Percentiles rank a stretch among this genome's conserved stretches.
phyloP scores from a whole-genome alignment of 2,113 vertebrate species.

The Macrotis lagotis region DNA sequence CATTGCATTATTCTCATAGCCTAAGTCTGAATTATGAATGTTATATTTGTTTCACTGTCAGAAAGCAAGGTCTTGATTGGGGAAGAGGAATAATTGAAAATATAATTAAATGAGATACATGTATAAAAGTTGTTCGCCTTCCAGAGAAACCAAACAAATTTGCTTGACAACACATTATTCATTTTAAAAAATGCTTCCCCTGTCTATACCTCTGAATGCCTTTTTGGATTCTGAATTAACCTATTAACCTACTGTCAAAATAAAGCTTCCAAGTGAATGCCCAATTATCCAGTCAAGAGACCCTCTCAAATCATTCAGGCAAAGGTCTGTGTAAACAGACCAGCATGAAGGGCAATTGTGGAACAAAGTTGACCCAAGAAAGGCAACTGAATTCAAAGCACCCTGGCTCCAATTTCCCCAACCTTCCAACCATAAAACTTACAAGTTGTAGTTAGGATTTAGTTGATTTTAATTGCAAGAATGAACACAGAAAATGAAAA shows the following conservation, averaged over 20 bases:
- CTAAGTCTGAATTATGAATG: slow-evolving; percentile 47
- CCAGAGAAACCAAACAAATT: slow-evolving; percentile 38
- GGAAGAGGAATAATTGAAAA: slow-evolving; percentile 6
- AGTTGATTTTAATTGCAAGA: slow-evolving; percentile 12
- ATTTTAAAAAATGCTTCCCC: not conserved
- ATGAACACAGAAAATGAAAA: not conserved
- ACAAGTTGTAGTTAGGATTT: not conserved
- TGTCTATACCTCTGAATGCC: slow-evolving; percentile 11
- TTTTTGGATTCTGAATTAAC: slow-evolving; percentile 47
- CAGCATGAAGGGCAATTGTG: not conserved
- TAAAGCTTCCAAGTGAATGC: slow-evolving; percentile 39
- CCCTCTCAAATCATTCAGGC: not conserved
- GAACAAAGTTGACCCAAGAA: not conserved
- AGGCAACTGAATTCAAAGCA: not conserved
- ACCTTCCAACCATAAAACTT: not conserved
- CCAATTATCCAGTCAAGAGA: slow-evolving; percentile 32
- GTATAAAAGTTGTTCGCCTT: slow-evolving; percentile 43
- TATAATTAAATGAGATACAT: slow-evolving; percentile 45
- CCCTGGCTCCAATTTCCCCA: not conserved
- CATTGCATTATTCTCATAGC: not conserved
- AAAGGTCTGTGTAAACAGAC: not conserved
- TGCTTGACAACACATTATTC: slow-evolving; percentile 32
- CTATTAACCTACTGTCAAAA: slow-evolving; percentile 56
- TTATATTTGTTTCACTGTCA: slow-evolving; percentile 35
- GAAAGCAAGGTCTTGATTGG: slow-evolving; percentile 54